These are phyloP conservation scores for Orycteropus afer DNA, from an alignment of 2,113 vertebrate species.

Conservation along the genomic window DNA sequence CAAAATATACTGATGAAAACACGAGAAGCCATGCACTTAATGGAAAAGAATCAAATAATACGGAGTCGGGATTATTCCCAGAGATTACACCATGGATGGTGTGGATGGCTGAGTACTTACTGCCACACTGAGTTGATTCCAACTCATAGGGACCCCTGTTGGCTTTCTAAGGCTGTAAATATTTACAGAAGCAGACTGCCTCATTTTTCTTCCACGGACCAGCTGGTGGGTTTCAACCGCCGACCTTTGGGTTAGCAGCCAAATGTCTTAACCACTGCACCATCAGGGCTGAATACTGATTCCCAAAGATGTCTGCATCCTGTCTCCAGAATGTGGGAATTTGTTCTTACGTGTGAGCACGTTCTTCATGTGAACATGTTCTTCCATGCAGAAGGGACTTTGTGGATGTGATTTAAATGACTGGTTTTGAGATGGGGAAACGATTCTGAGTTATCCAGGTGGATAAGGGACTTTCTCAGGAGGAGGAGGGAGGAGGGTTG, in stretches of 20 bases:
- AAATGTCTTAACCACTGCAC: too few species aligned
- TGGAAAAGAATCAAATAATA: background rate
- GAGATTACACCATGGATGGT: fast-evolving
- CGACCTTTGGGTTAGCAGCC: too few species aligned
- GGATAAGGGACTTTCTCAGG: background rate
- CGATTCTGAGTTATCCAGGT: background rate
- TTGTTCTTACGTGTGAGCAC: fast-evolving
- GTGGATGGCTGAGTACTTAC: background rate
- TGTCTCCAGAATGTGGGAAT: background rate
- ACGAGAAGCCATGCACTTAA: background rate
- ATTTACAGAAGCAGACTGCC: too few species aligned
- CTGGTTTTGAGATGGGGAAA: background rate
- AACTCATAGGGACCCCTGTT: too few species aligned
- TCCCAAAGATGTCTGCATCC: background rate
- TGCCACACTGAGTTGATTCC: too few species aligned
- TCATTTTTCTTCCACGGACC: too few species aligned
- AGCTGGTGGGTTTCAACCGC: too few species aligned
- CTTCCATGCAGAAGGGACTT: background rate
- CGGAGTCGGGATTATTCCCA: background rate
- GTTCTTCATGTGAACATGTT: too few species aligned
- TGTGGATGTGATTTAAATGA: background rate
- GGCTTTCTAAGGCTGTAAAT: too few species aligned
- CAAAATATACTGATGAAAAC: background rate
- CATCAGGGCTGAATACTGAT: too few species aligned
- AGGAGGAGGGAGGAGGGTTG: background rate